phyloP scores from a whole-genome alignment of 1,140 invertebrate genomes.

The Drosophila pruinosa region DNA sequence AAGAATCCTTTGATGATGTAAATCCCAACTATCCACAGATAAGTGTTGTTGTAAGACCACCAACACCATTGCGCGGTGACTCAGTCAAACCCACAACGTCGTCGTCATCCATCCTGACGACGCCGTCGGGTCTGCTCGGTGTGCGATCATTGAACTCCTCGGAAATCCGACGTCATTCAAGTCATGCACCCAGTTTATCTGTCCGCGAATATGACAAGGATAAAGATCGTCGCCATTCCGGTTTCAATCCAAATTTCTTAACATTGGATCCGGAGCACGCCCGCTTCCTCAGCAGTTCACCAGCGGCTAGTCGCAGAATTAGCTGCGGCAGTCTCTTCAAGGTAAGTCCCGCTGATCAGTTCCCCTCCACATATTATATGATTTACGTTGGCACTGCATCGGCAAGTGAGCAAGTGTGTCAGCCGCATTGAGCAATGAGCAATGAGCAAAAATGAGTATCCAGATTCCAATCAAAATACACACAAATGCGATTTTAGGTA shows the following conservation, averaged over 20 bases:
- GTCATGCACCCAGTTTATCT: conserved; percentile 77
- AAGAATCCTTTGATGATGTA: conserved; percentile 83
- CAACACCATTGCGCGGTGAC: conserved; percentile 85
- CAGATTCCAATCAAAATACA: conserved; percentile 51
- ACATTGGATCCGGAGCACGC: conserved; percentile 85
- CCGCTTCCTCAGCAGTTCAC: conserved; percentile 86
- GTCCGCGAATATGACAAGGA: conserved; percentile 82
- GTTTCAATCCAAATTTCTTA: conserved; percentile 85
- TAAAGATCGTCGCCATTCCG: conserved; percentile 84
- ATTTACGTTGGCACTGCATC: conserved; percentile 40
- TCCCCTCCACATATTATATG: conserved; percentile 30
- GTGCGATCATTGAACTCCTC: conserved; percentile 56
- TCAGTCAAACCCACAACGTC: conserved; percentile 56
- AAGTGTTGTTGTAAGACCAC: conserved; percentile 88
- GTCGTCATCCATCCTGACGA: conserved; percentile 42
- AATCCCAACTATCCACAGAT: conserved; percentile 84
- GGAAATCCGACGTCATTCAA: conserved; percentile 79
- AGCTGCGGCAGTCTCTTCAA: conserved; percentile 90
- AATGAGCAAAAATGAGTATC: conserved; percentile 55
- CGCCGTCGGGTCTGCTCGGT: conserved; percentile 55
- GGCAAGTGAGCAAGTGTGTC: conserved; percentile 51
- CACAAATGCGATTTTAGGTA: conserved; percentile 63
- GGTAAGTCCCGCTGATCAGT: conserved; percentile 82
- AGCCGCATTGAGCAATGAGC: conserved; percentile 21
- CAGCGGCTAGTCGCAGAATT: conserved; percentile 90